phyloP scores from a whole-genome alignment of 1,140 invertebrate genomes.

The Drosophila albomicans region DNA sequence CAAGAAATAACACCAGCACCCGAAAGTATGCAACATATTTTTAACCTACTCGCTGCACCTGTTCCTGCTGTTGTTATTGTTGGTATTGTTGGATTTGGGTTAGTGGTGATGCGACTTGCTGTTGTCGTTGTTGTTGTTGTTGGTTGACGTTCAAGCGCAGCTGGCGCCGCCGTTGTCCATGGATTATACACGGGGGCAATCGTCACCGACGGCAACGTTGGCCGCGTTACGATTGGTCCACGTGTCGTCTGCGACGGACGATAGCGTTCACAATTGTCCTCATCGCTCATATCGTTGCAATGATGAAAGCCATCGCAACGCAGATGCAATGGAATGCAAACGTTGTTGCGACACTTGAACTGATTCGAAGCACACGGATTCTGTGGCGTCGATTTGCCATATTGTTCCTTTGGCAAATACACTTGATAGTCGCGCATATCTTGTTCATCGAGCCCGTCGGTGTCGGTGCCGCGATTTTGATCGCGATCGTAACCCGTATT shows the following conservation, averaged over 20 bases:
- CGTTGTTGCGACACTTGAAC: conserved; percentile 86
- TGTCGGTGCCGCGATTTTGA: conserved; percentile 12
- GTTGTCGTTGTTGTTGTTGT: conserved; percentile 13
- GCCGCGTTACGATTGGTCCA: conserved; percentile 5
- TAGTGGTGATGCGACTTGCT: conserved; percentile 55
- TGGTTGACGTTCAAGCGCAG: conserved; percentile 21
- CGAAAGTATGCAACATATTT: conserved; percentile 28
- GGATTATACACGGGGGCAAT: conserved; percentile 8
- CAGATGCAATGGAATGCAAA: conserved; percentile 89
- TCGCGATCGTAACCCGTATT: conserved; percentile 5
- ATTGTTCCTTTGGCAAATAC: conserved; percentile 44
- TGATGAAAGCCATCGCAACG: conserved; percentile 91
- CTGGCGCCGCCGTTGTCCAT: conserved; percentile 7
- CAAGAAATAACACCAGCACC: conserved; percentile 4
- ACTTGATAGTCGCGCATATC: conserved; percentile 59
- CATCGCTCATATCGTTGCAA: conserved; percentile 91
- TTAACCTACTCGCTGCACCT: conserved; percentile 62
- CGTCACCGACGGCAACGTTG: conserved; percentile 16
- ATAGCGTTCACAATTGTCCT: conserved; percentile 86
- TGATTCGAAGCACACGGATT: conserved; percentile 77
- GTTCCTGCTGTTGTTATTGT: conserved; percentile 43
- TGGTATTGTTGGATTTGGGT: conserved; percentile 44
- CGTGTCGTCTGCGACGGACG: conserved; percentile 23
- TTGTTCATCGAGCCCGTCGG: conserved; percentile 36
- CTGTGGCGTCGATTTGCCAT: conserved; percentile 54